phyloP scores from a whole-genome alignment of 2,113 vertebrate species.

The Narcine bancroftii region DNA sequence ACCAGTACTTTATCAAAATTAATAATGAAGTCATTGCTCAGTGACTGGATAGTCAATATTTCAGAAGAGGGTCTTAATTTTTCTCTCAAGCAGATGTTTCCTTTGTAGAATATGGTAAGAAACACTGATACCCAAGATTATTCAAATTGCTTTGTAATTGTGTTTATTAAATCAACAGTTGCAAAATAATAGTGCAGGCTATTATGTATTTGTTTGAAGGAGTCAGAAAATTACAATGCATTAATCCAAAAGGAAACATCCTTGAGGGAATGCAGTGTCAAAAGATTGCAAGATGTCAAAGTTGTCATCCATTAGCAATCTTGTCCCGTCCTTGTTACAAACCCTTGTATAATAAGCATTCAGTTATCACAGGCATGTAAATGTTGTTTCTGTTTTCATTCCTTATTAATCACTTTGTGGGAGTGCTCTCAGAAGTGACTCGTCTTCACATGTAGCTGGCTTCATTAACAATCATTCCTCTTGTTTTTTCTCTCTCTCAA shows the following conservation, averaged over 20 bases:
- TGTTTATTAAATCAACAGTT: not conserved
- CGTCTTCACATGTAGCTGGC: not conserved
- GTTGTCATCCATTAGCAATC: not conserved
- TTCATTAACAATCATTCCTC: slow-evolving; percentile 31
- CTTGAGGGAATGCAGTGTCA: not conserved
- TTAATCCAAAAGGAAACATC: slow-evolving; percentile 1
- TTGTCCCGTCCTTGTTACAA: slow-evolving; percentile 13
- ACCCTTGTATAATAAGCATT: slow-evolving; percentile 1
- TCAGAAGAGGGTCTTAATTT: not conserved
- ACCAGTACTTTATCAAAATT: no score
- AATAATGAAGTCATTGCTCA: not conserved
- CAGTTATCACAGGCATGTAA: not conserved
- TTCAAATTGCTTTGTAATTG: not conserved
- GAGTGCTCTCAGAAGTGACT: not conserved
- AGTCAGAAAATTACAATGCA: not conserved
- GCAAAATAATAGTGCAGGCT: not conserved
- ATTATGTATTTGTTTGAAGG: not conserved
- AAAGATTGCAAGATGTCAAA: not conserved
- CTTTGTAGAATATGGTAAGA: not conserved
- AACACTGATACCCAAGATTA: not conserved
- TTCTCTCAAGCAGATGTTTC: not conserved
- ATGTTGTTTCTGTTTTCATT: slow-evolving; percentile 32
- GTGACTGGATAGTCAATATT: not conserved
- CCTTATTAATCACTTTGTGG: slow-evolving; percentile 9
- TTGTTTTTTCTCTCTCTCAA: not conserved